A percentile compares a stretch with the other conserved stretches of the same genome.
These are phyloP conservation scores for Syngnathus acus DNA, from an alignment of 2,797 vertebrate genomes.

Conservation along the genomic window DNA sequence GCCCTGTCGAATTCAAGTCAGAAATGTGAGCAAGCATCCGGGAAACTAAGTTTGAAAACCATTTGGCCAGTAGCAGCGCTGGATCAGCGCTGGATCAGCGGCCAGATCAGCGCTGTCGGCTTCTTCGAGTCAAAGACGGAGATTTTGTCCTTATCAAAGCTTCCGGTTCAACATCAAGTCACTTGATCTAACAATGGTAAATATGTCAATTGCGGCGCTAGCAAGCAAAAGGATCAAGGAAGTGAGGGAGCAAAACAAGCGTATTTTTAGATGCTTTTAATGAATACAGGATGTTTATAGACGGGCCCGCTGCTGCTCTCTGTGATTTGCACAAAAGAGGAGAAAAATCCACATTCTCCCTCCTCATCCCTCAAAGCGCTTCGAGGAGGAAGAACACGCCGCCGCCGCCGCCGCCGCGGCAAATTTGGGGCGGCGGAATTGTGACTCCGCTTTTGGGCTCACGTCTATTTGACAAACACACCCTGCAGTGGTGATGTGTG, in stretches of 20 bases:
- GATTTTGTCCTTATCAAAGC: conserved; percentile 72
- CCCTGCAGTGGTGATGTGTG: conserved; percentile 10
- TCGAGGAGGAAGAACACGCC: conserved; percentile 48
- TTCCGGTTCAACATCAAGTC: conserved; percentile 67
- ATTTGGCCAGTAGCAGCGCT: neutral
- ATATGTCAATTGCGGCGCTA: conserved; percentile 70
- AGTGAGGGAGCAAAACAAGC: conserved; percentile 46
- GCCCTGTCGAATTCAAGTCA: too few relatives aligned
- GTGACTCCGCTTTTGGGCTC: conserved; percentile 61
- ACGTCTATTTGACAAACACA: conserved; percentile 72
- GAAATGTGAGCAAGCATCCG: too few relatives aligned
- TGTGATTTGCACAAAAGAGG: conserved; percentile 75
- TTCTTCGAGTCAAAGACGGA: conserved; percentile 30
- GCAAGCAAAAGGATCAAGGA: conserved; percentile 54
- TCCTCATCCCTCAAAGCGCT: conserved; percentile 60
- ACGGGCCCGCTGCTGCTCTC: conserved; percentile 61
- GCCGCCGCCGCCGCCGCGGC: conserved; percentile 41
- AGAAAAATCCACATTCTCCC: conserved; percentile 69
- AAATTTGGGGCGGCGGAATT: conserved; percentile 50
- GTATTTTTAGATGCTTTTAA: conserved; percentile 83
- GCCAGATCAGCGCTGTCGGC: neutral
- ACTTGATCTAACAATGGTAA: conserved; percentile 66
- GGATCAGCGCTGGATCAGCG: neutral
- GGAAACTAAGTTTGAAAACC: too few relatives aligned
- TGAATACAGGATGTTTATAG: conserved; percentile 83